Conservation (phyloP, 2,888 invertebrate species). For the Heliconius aoede region DNA sequence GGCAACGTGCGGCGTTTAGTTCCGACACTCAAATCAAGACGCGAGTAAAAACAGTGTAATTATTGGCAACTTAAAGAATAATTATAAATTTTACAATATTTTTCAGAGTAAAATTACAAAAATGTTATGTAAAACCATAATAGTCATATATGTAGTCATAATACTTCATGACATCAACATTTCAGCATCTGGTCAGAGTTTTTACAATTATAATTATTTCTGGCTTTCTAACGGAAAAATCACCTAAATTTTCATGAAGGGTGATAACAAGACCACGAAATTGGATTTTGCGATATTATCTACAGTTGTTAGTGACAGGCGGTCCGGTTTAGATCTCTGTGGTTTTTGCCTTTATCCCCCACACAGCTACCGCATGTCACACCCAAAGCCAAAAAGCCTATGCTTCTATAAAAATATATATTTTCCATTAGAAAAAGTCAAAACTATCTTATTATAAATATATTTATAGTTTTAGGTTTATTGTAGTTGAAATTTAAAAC, state of each 20-base stretch:
- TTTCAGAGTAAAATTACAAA: not conserved
- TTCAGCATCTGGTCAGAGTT: not conserved
- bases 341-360: constrained; percentile 54
- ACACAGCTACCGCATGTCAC: constrained; percentile 32
- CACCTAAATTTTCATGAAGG: constrained; percentile 72
- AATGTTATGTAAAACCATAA: not conserved
- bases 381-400: constrained; percentile 30
- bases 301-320: constrained; percentile 62
- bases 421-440: not conserved
- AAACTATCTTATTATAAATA: not conserved
- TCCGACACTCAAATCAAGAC: no score
- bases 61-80: no score
- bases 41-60: no score
- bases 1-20: no score
- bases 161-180: not conserved
- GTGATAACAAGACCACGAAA: constrained; percentile 82
- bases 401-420: constrained; percentile 16
- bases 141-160: no score
- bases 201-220: constrained; percentile 15
- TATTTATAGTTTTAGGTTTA: not conserved
- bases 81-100: not conserved
- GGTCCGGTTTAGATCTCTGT: constrained; percentile 51
- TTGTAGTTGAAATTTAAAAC: not conserved
- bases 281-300: constrained; percentile 83
- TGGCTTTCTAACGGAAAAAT: constrained; percentile 52